Evolutionary conservation across 1,140 invertebrate genomes (phyloP).

Genomic region (Monochamus saltuarius): DNA sequence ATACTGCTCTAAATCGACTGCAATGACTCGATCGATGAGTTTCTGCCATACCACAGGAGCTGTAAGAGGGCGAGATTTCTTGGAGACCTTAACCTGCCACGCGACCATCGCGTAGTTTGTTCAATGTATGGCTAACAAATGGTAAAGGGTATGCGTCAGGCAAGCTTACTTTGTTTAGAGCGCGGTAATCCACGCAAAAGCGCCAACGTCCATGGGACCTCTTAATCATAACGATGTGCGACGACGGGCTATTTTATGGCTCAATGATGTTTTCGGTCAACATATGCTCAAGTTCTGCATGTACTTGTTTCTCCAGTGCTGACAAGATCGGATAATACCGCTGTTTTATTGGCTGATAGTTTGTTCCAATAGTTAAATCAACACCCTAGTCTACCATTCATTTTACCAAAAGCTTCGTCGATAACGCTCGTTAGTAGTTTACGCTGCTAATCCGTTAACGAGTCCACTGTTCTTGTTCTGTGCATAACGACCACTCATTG

Average conservation of each 20-base stretch:
- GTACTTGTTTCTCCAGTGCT: too few species aligned
- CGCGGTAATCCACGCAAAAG: too few species aligned
- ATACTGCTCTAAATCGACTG: too few species aligned
- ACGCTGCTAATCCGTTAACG: not conserved
- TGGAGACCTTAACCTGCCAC: constrained; percentile 51
- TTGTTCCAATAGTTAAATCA: not conserved
- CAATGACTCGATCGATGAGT: too few species aligned
- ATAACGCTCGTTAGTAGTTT: not conserved
- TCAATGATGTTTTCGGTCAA: too few species aligned
- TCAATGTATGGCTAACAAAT: constrained; percentile 37
- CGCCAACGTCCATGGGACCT: constrained; percentile 44
- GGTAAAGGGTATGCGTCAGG: constrained; percentile 17
- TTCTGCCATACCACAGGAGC: too few species aligned
- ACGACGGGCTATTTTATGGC: constrained; percentile 42
- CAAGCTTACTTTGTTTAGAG: constrained; percentile 11
- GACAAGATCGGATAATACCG: too few species aligned
- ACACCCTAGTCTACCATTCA: not conserved
- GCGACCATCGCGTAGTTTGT: constrained; percentile 37
- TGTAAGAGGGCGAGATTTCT: constrained; percentile 47
- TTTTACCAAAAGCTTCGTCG: not conserved
- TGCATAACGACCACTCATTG: not conserved
- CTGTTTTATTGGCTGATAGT: constrained; percentile 7
- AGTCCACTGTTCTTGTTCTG: not conserved
- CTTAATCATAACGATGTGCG: constrained; percentile 51
- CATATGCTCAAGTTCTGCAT: too few species aligned